Evolutionary conservation across 2,888 invertebrate genomes (phyloP), one percentile per base, ranked within the genome.

Genomic region (Cataglyphis rosenhaueri): DNA sequence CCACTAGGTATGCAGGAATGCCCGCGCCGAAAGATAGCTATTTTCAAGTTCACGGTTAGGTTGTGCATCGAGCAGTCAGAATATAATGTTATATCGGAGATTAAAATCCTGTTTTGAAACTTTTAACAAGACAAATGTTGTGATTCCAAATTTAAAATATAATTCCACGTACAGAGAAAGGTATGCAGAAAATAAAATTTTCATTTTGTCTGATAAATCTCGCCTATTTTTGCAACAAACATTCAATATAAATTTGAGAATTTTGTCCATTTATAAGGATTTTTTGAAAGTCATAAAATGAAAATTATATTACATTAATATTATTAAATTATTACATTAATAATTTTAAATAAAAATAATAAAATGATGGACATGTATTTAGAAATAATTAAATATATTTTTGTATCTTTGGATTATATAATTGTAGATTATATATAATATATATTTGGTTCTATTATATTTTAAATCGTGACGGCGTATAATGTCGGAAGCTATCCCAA

Each of bases 21-120:
- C 18, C 3, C 3, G 57, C 29, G 21, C 18, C 12, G 18, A 44
- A 64, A 32, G 35, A 44, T 35, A 81, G 64, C 32, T 68, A 44
- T 59, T 52, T 52, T 78, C 68, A 83, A 83, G 81, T 83, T 81
- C 70, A 83, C n/a, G 57, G 59, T 35, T 68, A 41, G 18, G 2
- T 35, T 6, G 9, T 76, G n/a, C 12, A 44, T 32, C 3, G 35
- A 12, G 12, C n/a, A 35, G 8, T 8, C 18, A 18, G 41, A 78
- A 35, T 41, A 59, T 32, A 32, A 57, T 21, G 57, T 57, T 57
- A 66, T 18, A 32, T 29, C 29, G 32, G 21, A 29, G 21, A 48
- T 10, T 57, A 35, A 79, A 59, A 68, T 59, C 32, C 32, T 78
- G 44, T 52, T 41, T 41, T 48, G 21, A 59, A n/a, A 0, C 15